Evolutionary conservation across 30 jellyfish, hydroid and myxozoan genomes (phyloP).

Genomic region (Chironex yamaguchii): DNA sequence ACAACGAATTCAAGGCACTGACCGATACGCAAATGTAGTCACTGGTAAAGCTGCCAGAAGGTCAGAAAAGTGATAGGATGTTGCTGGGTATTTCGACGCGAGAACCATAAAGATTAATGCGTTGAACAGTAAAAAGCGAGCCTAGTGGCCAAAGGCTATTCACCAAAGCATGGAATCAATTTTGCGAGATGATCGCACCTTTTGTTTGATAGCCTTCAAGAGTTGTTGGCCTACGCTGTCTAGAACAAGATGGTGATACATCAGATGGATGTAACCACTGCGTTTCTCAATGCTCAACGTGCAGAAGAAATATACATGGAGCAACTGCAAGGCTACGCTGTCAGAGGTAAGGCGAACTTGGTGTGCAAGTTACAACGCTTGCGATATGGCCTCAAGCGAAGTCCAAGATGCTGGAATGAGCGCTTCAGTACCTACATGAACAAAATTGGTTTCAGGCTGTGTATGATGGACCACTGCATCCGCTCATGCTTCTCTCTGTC

Average conservation of each 20-base stretch:
- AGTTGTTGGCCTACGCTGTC: slow-evolving; percentile 32
- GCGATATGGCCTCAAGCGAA: slow-evolving; percentile 34
- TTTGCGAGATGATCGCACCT: slow-evolving; percentile 13
- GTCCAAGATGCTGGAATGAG: slow-evolving; percentile 46
- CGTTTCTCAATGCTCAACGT: slow-evolving; percentile 39
- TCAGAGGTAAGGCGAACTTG: neutral
- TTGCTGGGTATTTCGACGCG: slow-evolving; percentile 1
- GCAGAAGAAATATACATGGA: slow-evolving; percentile 27
- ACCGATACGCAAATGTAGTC: too few relatives aligned
- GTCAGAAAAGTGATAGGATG: neutral
- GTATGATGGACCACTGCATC: neutral
- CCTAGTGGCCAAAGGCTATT: slow-evolving; percentile 4
- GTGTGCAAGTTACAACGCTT: slow-evolving; percentile 16
- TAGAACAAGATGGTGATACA: slow-evolving; percentile 23
- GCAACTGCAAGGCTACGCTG: slow-evolving; percentile 17
- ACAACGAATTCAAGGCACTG: too few relatives aligned
- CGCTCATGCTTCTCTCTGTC: neutral
- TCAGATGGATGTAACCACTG: slow-evolving; percentile 57
- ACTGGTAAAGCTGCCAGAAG: neutral
- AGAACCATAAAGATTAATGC: neutral
- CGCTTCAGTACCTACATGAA: neutral
- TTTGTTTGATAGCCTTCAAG: slow-evolving; percentile 12
- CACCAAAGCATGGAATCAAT: slow-evolving; percentile 6
- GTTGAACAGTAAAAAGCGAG: neutral
- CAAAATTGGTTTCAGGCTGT: neutral